Evolutionary conservation across 2,888 invertebrate genomes (phyloP).

Genomic region (Anoplius nigerrimus): DNA sequence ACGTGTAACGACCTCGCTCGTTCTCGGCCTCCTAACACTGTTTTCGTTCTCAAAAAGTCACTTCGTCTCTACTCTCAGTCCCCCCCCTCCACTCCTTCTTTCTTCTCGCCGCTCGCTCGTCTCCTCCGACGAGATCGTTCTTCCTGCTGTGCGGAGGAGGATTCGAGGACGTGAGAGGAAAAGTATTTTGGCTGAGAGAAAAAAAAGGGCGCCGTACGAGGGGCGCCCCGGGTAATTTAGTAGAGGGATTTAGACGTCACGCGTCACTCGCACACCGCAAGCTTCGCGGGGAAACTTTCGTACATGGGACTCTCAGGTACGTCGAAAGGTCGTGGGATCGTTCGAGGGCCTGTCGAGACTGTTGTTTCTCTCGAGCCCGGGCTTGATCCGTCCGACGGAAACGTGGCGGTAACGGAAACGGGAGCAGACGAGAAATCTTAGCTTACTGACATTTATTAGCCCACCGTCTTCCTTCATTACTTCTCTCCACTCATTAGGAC

Average conservation of each 20-base stretch:
- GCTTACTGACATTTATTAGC: not conserved
- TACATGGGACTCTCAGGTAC: constrained; percentile 8
- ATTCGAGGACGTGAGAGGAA: too few relatives aligned
- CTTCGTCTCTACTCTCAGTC: not conserved
- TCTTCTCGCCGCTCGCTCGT: too few relatives aligned
- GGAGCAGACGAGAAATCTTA: not conserved
- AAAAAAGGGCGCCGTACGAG: constrained; percentile 10
- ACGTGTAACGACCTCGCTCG: too few relatives aligned
- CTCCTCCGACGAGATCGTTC: too few relatives aligned
- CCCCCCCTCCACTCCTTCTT: too few relatives aligned
- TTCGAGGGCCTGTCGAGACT: constrained; percentile 39
- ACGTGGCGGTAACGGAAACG: constrained; percentile 9
- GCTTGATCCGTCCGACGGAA: constrained; percentile 18
- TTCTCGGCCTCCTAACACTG: too few relatives aligned
- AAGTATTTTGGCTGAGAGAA: not conserved
- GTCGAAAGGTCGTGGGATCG: constrained; percentile 50
- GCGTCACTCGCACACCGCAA: constrained; percentile 47
- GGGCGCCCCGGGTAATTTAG: constrained; percentile 48
- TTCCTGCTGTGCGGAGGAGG: too few relatives aligned
- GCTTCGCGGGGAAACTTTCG: constrained; percentile 29
- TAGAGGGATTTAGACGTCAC: constrained; percentile 60
- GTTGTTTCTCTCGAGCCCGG: constrained; percentile 25
- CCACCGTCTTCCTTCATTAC: too few relatives aligned
- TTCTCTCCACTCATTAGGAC: too few relatives aligned
- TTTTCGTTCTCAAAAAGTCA: not conserved